Percentiles rank a stretch among this genome's conserved stretches.
phyloP scores from a whole-genome alignment of 2,888 invertebrate genomes.

The Dryobota labecula region DNA sequence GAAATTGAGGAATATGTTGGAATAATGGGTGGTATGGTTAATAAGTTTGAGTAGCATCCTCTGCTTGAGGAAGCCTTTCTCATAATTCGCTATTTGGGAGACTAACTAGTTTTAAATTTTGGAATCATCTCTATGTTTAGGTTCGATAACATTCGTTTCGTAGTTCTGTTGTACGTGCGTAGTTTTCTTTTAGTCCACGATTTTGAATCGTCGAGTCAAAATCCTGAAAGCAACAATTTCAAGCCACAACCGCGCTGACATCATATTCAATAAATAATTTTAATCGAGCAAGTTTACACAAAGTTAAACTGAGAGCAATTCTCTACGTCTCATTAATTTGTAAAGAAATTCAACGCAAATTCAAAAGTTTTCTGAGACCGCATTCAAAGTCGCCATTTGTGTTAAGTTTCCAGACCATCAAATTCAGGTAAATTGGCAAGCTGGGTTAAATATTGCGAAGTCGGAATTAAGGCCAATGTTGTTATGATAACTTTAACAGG shows the following conservation, averaged over 20 bases:
- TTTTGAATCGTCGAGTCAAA: background rate
- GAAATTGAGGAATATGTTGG: slow-evolving; percentile 34
- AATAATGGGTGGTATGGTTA: slow-evolving; percentile 4
- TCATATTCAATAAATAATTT: background rate
- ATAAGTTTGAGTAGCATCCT: background rate
- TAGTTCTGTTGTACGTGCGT: background rate
- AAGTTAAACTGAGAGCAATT: slow-evolving; percentile 2
- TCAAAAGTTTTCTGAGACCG: slow-evolving; percentile 16
- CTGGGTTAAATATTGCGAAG: slow-evolving; percentile 12
- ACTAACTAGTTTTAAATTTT: background rate
- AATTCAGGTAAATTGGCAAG: slow-evolving; percentile 23
- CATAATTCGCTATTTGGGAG: background rate
- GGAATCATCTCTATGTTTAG: background rate
- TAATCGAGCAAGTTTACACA: background rate
- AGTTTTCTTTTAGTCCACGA: too few relatives aligned
- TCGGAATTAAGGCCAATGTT: background rate
- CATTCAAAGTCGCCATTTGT: slow-evolving; percentile 22
- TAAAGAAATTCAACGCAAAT: slow-evolving; percentile 17
- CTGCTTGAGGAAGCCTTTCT: background rate
- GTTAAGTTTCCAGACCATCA: slow-evolving; percentile 28
- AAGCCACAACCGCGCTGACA: background rate
- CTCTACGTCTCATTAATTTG: slow-evolving; percentile 12
- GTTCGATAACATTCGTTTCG: background rate
- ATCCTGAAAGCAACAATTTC: background rate
- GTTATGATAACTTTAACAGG: background rate